Base-by-base conservation (phyloP, 2,888 invertebrate genomes). In the Dolichomitus sp. region DNA sequence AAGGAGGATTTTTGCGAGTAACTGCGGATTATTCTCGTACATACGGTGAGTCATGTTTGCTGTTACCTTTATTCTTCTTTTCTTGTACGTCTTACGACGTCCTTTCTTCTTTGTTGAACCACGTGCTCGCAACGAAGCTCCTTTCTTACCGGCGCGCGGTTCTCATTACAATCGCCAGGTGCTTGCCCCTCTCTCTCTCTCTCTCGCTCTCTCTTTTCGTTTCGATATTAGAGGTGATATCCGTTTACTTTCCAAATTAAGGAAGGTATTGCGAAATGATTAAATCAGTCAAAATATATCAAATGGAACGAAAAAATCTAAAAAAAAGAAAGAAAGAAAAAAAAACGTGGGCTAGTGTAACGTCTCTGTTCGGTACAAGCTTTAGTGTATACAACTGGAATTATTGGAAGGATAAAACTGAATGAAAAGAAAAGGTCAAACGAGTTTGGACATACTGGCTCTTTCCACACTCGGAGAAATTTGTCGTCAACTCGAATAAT, bases 21-120 rank as follows among this genome's bases (percentile, higher is more conserved):
- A 83, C 88, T 85, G 86, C 88, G 91, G 91, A 91, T 91, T 91
- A 91, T 90, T 90, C 91, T 90, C 91, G 91, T 89, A 85, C 86
- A 89, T 91, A 91, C 91, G 91, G 91, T 91, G 87, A 91, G 91
- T 88, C 76, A 48, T 48, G 12, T 52, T 23, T 7, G 14, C 19
- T 37, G 4, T 33, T 37, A 33, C 33, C 37, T 61, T 42, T 23
- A 69, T 42, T 80, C 69, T 69, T 42, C 57, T 48, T 42, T 57
- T 2, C 48, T 59, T 30, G 42, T 42, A 6, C n/a, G 48, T 19
- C 40, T 27, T 37, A 27, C 30, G 27, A 61, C 40, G n/a, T 37
- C n/a, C 9, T 19, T 75, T 30, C 40, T 81, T 74, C 19, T 48
- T 61, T 68, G 50, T 45, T 30, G 27, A 48, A 17, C 52, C 42